Evolutionary conservation across 2,113 vertebrate species (phyloP).

Genomic region (Seriola rivoliana): DNA sequence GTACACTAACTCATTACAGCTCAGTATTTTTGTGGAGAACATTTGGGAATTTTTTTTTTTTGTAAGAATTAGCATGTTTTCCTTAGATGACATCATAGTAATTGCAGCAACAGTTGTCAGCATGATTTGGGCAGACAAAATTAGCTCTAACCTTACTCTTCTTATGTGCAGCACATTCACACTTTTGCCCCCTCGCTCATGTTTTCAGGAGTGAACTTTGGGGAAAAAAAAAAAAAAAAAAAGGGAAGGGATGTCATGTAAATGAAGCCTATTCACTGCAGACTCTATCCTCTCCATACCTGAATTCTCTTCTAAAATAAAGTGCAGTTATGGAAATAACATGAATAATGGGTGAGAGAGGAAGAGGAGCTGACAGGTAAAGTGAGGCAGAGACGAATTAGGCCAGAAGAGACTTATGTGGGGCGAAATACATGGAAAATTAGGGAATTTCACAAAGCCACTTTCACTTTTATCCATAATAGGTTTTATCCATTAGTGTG

Average conservation of each 20-base stretch:
- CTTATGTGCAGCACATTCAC: background rate
- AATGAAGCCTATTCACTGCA: slow-evolving; percentile 21
- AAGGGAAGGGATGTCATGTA: background rate
- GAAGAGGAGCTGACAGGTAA: slow-evolving; percentile 35
- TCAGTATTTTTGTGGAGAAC: background rate
- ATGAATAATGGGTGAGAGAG: slow-evolving; percentile 42
- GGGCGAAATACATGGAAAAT: slow-evolving; percentile 25
- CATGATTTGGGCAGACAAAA: background rate
- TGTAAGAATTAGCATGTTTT: background rate
- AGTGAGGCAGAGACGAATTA: slow-evolving; percentile 31
- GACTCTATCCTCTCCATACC: background rate
- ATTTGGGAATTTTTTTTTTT: no score
- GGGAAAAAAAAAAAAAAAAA: background rate
- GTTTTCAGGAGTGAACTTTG: slow-evolving; percentile 18
- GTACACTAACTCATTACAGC: background rate
- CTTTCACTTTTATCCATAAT: slow-evolving; percentile 4
- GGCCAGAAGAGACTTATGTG: slow-evolving; percentile 21
- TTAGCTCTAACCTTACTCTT: background rate
- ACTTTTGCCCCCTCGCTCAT: background rate
- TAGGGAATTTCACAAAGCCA: background rate
- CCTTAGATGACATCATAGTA: background rate
- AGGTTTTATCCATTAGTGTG: background rate
- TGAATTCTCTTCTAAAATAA: slow-evolving; percentile 25
- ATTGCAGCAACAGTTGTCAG: background rate
- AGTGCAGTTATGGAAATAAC: slow-evolving; percentile 42